Evolutionary conservation across 2,113 vertebrate species (phyloP), one percentile per base, ranked within the genome.

Genomic region (Syrmaticus mikado): DNA sequence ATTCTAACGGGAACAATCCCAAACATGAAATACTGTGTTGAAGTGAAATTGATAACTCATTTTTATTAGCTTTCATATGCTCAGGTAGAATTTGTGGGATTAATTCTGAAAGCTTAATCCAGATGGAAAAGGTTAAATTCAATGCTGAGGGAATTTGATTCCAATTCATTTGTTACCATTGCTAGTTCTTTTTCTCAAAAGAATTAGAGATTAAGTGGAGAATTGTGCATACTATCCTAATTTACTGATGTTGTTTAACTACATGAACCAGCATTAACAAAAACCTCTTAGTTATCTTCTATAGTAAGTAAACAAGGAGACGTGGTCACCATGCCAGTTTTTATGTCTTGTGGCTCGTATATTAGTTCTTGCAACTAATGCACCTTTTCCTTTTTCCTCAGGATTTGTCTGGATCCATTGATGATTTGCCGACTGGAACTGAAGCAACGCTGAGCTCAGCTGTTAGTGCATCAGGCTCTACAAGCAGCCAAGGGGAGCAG

Each of bases 341-440:
- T 65, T 3, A 1, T 65, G 64, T 87, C 60, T 34, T 50, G 40
- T 72, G 61, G 30, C 84, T 77, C 46, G 20, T 22, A 27, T 72
- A 3, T 87, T 84, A n/a, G 28, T 72, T 74, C 57, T 3, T 82
- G 66, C 2, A 7, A 34, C 21, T 53, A 60, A 92, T 0, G 1
- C n/a, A 77, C 45, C 71, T 58, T 52, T 61, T 80, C 45, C 18
- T 65, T 82, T 78, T 83, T 89, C 87, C 95, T 88, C 97, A 99
- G 99, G 99, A 99, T 97, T 98, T 99, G 94, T 99, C 99, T 87
- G 99, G 99, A 97, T 99, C 99, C 70, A 99, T 99, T 82, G 99
- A 99, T 5, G 99, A 99, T 97, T 98, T 99, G 95, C 99, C 99
- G 89, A 99, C 99, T 5, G 99, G 99, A 97, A 99, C 99, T 0